Conservation (phyloP, 2,888 invertebrate genomes). For the Cephus pygmeus region DNA sequence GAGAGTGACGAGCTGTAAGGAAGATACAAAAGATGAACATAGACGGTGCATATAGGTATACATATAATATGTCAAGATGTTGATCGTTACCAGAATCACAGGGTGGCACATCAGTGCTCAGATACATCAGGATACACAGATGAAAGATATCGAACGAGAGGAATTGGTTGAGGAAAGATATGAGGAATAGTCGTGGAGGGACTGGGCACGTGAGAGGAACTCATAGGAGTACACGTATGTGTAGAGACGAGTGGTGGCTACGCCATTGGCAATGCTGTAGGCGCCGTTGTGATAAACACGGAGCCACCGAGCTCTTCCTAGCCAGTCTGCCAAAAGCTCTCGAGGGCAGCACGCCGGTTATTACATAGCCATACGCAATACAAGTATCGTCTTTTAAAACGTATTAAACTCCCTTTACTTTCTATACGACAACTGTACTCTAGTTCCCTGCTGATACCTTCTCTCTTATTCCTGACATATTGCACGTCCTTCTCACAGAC, state of each 20-base stretch:
- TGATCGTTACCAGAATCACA: neutral
- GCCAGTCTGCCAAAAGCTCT: conserved; percentile 32
- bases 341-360: conserved; percentile 18
- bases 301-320: conserved; percentile 19
- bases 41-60: neutral
- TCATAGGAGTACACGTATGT: neutral
- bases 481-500: neutral
- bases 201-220: neutral
- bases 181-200: neutral
- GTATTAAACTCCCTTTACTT: conserved; percentile 6
- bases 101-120: neutral
- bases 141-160: neutral
- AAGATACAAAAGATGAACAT: neutral
- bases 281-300: conserved; percentile 31
- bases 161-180: neutral
- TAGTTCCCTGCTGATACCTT: conserved; percentile 8
- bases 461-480: conserved; percentile 4
- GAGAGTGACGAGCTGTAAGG: neutral
- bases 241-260: conserved; percentile 11
- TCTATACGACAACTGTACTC: conserved; percentile 8
- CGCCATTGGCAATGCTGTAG: conserved; percentile 28
- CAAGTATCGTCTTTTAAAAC: neutral
- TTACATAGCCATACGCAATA: neutral
- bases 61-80: neutral
- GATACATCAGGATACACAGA: neutral